A percentile compares a stretch with the other conserved stretches of the same genome.
phyloP scores from a whole-genome alignment of 2,113 vertebrate genomes.

The Siniperca chuatsi region DNA sequence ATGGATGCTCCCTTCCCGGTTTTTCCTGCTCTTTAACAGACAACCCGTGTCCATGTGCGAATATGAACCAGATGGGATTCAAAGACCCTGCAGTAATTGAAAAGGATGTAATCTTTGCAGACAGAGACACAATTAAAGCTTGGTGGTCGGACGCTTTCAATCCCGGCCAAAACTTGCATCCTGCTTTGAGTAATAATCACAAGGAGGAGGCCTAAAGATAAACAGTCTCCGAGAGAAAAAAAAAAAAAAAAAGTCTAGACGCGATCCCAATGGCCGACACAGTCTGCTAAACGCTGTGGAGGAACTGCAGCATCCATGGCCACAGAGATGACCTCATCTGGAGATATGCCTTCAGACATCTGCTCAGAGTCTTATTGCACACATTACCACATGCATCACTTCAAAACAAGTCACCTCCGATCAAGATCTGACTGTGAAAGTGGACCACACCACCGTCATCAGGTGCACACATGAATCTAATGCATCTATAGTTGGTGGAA shows the following conservation, averaged over 20 bases:
- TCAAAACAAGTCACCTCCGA: constrained; percentile 7
- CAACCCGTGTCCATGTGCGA: constrained; percentile 40
- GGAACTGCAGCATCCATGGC: neutral
- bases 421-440: neutral
- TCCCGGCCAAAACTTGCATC: constrained; percentile 37
- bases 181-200: constrained; percentile 52
- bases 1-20: constrained; percentile 39
- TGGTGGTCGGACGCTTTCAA: constrained; percentile 49
- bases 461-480: neutral
- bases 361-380: constrained; percentile 17
- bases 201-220: constrained; percentile 33
- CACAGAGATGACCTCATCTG: constrained; percentile 41
- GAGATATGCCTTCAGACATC: constrained; percentile 46
- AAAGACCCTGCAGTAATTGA: constrained; percentile 40
- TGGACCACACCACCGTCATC: neutral
- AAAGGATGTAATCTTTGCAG: constrained; percentile 53
- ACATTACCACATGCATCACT: neutral
- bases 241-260: constrained; percentile 20
- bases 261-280: neutral
- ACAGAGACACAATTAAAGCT: constrained; percentile 59
- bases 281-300: neutral
- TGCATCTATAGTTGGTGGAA: neutral
- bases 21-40: constrained; percentile 34
- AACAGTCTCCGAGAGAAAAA: constrained; percentile 43
- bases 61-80: constrained; percentile 72